phyloP scores from a whole-genome alignment of 2,113 vertebrate species.

The Carlito syrichta region DNA sequence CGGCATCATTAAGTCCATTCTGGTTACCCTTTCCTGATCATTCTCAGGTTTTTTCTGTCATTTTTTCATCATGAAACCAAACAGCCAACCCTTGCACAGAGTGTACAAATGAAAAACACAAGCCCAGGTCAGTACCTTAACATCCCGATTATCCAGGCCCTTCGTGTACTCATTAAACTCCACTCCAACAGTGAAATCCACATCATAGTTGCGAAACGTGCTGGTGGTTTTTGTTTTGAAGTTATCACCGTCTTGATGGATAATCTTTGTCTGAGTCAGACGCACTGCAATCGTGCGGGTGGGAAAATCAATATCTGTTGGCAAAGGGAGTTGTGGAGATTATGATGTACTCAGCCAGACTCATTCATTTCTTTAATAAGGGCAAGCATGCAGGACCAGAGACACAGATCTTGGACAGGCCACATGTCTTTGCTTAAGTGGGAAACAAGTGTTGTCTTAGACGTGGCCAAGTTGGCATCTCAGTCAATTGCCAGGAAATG shows the following conservation, averaged over 20 bases:
- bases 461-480: background rate
- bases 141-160: constrained; percentile 89
- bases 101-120: rapidly evolving
- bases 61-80: background rate
- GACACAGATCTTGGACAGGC: background rate
- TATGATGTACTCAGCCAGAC: constrained; percentile 7
- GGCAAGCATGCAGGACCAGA: background rate
- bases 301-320: constrained; percentile 94
- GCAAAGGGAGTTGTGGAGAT: constrained; percentile 49
- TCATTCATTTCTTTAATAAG: constrained; percentile 60
- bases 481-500: background rate
- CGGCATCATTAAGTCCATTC: background rate
- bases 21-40: background rate
- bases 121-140: constrained; percentile 83
- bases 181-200: constrained; percentile 90
- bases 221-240: constrained; percentile 95
- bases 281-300: constrained; percentile 93
- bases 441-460: background rate
- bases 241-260: constrained; percentile 90
- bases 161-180: constrained; percentile 96
- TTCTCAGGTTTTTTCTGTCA: background rate
- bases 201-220: constrained; percentile 94
- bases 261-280: constrained; percentile 92
- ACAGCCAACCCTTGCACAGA: background rate
- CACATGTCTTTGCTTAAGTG: background rate